These are phyloP conservation scores for Oxyscelio sp. DNA, from an alignment of 2,888 invertebrate genomes.

Conservation along the genomic window DNA sequence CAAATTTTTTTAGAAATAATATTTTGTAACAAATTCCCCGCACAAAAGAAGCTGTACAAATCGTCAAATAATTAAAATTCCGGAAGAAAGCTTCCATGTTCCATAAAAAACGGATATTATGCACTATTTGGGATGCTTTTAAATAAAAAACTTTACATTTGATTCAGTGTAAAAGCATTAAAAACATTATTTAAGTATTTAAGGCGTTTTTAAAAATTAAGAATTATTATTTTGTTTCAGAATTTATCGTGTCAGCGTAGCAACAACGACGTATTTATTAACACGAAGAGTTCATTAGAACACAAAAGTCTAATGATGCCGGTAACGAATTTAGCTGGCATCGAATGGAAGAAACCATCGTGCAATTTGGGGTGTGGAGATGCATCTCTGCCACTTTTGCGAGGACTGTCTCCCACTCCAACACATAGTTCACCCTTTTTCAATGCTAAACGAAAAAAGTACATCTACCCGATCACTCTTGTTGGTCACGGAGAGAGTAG, in stretches of 20 bases:
- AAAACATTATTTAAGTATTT: too few species aligned
- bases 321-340: conserved; percentile 84
- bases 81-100: too few species aligned
- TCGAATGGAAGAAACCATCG: conserved; percentile 85
- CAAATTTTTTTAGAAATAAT: too few species aligned
- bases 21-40: too few species aligned
- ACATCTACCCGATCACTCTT: conserved; percentile 90
- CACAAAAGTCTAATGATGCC: conserved; percentile 87
- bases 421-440: conserved; percentile 89
- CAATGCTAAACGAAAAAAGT: conserved; percentile 91
- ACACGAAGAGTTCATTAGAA: conserved; percentile 86
- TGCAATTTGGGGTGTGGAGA: conserved; percentile 79
- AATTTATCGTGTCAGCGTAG: conserved; percentile 82
- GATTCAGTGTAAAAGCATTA: too few species aligned
- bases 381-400: conserved; percentile 90
- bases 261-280: conserved; percentile 85
- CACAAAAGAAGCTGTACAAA: too few species aligned
- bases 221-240: too few species aligned
- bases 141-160: too few species aligned
- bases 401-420: conserved; percentile 88
- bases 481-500: conserved; percentile 90
- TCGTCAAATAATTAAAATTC: too few species aligned
- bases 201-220: too few species aligned
- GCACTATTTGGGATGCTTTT: too few species aligned
- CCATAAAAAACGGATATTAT: too few species aligned